These are phyloP conservation scores for Butastur rufipennis DNA, from an alignment of 2,113 vertebrate species.

Conservation along the genomic window DNA sequence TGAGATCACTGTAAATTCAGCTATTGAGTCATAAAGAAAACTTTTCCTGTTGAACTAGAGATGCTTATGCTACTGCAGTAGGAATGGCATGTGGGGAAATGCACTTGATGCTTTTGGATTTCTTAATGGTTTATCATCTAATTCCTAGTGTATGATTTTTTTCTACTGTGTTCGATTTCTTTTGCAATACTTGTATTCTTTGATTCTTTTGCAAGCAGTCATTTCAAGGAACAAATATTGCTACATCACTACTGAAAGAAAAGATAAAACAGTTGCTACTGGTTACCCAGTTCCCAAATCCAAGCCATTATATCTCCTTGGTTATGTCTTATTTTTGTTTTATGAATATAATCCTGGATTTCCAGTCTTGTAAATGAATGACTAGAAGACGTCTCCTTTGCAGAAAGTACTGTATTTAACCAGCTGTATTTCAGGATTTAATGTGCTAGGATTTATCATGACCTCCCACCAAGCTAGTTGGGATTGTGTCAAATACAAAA, in stretches of 20 bases:
- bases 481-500: neutral
- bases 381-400: neutral
- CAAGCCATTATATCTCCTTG: neutral
- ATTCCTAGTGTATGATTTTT: neutral
- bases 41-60: neutral
- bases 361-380: neutral
- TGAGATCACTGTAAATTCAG: neutral
- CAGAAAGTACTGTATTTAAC: neutral
- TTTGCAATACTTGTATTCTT: neutral
- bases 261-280: neutral
- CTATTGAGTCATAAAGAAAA: neutral
- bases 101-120: neutral
- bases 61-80: neutral
- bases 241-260: neutral
- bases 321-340: neutral
- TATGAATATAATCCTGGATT: neutral
- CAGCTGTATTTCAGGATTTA: neutral
- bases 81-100: neutral
- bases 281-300: neutral
- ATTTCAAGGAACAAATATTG: neutral
- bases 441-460: neutral
- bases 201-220: neutral
- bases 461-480: neutral
- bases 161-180: neutral
- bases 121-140: neutral